Percentiles rank a stretch among this genome's conserved stretches.
phyloP scores from a whole-genome alignment of 2,888 invertebrate genomes.

The Gnatocerus cornutus region DNA sequence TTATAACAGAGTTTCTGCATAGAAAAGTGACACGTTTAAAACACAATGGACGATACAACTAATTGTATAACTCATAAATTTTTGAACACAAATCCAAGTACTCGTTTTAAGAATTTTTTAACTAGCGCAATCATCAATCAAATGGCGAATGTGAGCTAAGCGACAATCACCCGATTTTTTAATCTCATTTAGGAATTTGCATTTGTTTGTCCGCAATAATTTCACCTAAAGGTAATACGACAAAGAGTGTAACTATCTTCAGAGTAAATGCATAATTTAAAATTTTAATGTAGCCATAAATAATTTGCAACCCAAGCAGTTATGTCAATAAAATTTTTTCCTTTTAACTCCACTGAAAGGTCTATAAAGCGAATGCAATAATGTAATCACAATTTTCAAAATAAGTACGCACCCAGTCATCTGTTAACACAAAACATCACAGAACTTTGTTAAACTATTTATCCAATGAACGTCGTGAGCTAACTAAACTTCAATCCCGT shows the following conservation, averaged over 20 bases:
- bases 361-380: neutral
- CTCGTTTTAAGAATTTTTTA: too few relatives aligned
- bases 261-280: slow-evolving; percentile 4
- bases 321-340: slow-evolving; percentile 27
- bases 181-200: neutral
- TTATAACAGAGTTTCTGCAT: too few relatives aligned
- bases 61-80: too few relatives aligned
- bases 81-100: too few relatives aligned
- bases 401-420: slow-evolving; percentile 40
- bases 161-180: neutral
- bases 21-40: too few relatives aligned
- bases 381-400: neutral
- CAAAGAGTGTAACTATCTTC: neutral
- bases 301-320: slow-evolving; percentile 14
- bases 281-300: slow-evolving; percentile 16
- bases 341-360: neutral
- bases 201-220: neutral
- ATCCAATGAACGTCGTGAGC: slow-evolving; percentile 42
- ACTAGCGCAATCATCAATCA: too few relatives aligned
- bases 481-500: slow-evolving; percentile 46
- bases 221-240: neutral
- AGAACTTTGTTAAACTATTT: slow-evolving; percentile 37
- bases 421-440: slow-evolving; percentile 47
- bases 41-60: too few relatives aligned
- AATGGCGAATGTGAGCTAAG: too few relatives aligned